phyloP scores from a whole-genome alignment of 2,797 vertebrate species.

The Tolypeutes matacus region DNA sequence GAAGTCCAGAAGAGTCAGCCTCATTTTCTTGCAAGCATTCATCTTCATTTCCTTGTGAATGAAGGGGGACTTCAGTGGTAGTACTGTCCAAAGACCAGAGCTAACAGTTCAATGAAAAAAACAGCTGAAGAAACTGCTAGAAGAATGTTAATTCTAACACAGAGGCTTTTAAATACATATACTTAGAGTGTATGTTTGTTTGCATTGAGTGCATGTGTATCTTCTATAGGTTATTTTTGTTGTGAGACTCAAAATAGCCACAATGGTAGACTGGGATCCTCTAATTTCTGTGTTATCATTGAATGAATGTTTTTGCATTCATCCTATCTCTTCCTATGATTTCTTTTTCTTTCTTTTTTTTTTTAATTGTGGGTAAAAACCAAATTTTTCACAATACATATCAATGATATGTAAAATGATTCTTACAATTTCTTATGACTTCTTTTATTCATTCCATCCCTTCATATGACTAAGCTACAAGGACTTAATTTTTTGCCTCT shows the following conservation, averaged over 20 bases:
- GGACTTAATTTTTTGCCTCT: neutral
- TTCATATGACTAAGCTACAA: neutral
- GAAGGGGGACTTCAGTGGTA: conserved; percentile 85
- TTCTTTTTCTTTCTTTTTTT: no score
- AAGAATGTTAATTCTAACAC: conserved; percentile 54
- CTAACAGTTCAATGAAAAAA: conserved; percentile 81
- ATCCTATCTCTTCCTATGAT: neutral
- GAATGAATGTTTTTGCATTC: neutral
- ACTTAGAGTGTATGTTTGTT: neutral
- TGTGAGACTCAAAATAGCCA: conserved; percentile 8
- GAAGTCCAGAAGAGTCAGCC: conserved; percentile 87
- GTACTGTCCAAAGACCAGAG: conserved; percentile 79
- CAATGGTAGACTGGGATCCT: neutral
- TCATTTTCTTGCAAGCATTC: conserved; percentile 88
- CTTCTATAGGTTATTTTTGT: neutral
- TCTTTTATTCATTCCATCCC: neutral
- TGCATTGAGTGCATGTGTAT: neutral
- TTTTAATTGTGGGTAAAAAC: no score
- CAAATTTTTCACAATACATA: no score
- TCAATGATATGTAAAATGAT: no score
- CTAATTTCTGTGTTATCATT: neutral
- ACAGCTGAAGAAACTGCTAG: conserved; percentile 56
- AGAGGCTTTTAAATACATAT: conserved; percentile 14
- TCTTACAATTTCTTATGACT: neutral
- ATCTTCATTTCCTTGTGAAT: conserved; percentile 89